phyloP scores from a whole-genome alignment of 2,113 vertebrate genomes.

The Apus apus region DNA sequence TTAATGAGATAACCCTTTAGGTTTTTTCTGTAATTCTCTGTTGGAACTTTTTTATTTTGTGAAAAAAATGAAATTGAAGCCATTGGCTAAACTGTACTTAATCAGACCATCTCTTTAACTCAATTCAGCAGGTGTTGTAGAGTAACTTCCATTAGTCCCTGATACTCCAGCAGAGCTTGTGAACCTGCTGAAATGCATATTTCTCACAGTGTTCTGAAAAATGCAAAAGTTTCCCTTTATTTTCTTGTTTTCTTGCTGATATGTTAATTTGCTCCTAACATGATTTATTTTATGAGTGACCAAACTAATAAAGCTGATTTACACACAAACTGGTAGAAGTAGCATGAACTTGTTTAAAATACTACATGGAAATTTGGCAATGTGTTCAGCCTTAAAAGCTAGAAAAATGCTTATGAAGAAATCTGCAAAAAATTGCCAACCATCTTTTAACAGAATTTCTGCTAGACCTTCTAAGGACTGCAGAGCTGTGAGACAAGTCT shows the following conservation, averaged over 20 bases:
- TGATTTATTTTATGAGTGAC: not conserved
- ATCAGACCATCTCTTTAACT: not conserved
- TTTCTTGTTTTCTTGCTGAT: not conserved
- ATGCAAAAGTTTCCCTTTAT: not conserved
- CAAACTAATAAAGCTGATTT: not conserved
- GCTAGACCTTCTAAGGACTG: not conserved
- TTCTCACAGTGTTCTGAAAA: not conserved
- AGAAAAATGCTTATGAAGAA: not conserved
- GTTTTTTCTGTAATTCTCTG: not conserved
- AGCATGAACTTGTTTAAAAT: not conserved
- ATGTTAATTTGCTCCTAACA: not conserved
- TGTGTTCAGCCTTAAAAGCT: not conserved
- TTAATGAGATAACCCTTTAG: not conserved
- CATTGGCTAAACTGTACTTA: constrained; percentile 2
- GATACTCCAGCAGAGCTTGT: constrained; percentile 12
- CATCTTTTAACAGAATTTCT: not conserved
- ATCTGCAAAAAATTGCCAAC: not conserved
- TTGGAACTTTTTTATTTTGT: not conserved
- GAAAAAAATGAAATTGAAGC: not conserved
- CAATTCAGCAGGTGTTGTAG: not conserved
- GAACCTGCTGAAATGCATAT: not conserved
- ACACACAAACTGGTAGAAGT: not conserved
- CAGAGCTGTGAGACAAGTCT: not conserved
- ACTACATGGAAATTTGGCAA: not conserved
- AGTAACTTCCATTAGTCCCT: constrained; percentile 10